Conservation (phyloP, 2,797 vertebrate species). For the Rhinoraja longicauda region DNA sequence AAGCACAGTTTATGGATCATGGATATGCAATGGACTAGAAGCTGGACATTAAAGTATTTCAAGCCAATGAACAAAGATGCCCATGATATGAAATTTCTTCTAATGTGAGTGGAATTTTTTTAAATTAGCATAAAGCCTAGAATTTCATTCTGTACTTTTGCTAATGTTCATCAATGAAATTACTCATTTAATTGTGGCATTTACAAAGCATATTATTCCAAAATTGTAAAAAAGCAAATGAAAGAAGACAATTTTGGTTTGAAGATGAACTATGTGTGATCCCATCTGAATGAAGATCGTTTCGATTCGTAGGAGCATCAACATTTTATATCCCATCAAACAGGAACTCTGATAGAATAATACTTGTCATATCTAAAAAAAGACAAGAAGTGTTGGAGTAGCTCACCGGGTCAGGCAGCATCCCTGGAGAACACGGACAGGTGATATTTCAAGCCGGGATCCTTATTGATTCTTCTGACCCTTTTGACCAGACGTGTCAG, state of each 20-base stretch:
- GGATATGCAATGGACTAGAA: not conserved
- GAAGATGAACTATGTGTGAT: not conserved
- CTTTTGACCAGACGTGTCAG: too few species aligned
- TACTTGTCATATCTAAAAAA: not conserved
- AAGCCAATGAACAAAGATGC: not conserved
- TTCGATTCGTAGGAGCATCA: not conserved
- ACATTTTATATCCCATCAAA: slow-evolving; percentile 9
- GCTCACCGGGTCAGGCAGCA: too few species aligned
- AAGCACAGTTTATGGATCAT: not conserved
- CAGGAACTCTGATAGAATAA: not conserved
- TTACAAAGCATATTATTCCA: not conserved
- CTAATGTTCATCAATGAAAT: not conserved
- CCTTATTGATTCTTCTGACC: too few species aligned
- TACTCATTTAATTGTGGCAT: not conserved
- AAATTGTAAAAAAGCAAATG: not conserved
- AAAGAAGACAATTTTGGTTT: not conserved
- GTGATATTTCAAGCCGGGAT: too few species aligned
- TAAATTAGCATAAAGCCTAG: not conserved
- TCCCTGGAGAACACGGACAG: too few species aligned
- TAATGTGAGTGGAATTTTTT: not conserved
- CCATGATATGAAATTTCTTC: not conserved
- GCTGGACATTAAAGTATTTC: not conserved
- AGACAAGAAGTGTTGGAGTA: too few species aligned
- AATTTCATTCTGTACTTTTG: not conserved
- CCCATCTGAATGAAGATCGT: not conserved